These are phyloP conservation scores for Mionectes olivaceus DNA, from an alignment of 2,797 vertebrate genomes.

Conservation along the genomic window DNA sequence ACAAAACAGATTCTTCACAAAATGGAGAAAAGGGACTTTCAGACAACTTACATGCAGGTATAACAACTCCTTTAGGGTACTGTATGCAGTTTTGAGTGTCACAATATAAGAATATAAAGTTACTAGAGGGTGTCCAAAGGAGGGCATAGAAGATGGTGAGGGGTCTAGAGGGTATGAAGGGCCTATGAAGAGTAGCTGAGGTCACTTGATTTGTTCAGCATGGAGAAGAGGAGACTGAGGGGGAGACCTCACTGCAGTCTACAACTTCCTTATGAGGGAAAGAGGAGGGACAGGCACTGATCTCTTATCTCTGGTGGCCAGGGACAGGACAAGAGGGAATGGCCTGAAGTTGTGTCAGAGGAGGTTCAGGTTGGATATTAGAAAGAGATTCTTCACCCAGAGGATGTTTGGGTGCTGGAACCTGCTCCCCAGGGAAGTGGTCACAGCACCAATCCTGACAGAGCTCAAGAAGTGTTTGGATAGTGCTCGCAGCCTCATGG, in stretches of 20 bases:
- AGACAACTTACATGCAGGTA: not conserved
- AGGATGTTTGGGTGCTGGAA: not conserved
- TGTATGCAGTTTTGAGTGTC: not conserved
- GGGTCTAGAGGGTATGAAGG: not conserved
- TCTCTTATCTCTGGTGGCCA: not conserved
- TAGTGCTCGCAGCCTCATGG: not conserved
- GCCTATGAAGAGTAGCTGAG: not conserved
- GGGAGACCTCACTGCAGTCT: not conserved
- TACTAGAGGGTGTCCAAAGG: not conserved
- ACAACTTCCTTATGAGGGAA: not conserved
- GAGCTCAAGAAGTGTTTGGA: not conserved
- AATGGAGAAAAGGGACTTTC: not conserved
- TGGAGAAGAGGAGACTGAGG: not conserved
- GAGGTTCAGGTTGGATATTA: not conserved
- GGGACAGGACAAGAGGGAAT: too few species aligned
- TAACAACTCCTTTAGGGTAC: not conserved
- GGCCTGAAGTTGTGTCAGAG: not conserved
- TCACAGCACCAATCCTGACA: not conserved
- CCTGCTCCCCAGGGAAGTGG: not conserved
- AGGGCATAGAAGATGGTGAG: not conserved
- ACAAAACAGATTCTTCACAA: not conserved
- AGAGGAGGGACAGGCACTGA: not conserved
- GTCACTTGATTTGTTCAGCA: not conserved
- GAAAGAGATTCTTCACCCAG: accelerated
- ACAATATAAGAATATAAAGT: not conserved